Base-by-base conservation (phyloP, 2,113 vertebrate genomes). In the Cyprinus carpio region DNA sequence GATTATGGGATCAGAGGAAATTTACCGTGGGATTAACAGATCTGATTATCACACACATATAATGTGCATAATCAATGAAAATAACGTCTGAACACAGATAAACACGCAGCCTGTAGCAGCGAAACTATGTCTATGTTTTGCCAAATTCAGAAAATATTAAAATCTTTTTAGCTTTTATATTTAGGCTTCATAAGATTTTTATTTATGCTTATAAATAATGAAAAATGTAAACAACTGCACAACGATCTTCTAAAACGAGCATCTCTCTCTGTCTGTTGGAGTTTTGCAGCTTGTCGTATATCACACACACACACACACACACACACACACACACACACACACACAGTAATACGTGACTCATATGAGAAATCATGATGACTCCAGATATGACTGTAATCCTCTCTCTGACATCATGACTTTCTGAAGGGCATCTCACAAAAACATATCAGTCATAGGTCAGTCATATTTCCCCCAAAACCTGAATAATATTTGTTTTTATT, bases 1-100 rank as follows among this genome's bases (percentile, higher is more conserved):
- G 82, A 81, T 87, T 65, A 84, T 40, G n/a, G 25, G 75, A 80
- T 80, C 62, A 40, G 15, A 54, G 56, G 76, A 56, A 81, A 34
- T 84, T 20, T 65, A 46, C 62, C 25, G 15, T 64, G 25, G 18
- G 60, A 84, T 81, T 84, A 71, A 43, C 51, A 8, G 67, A 20
- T 3, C 40, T 56, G 67, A 80, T 75, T n/a, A 81, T 40, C 10
- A 25, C 75, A 85, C 46, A 56, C 71, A 54, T 23, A 54, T 15
- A 76, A 9, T 23, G 20, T 27, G 25, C 46, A 20, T 16, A 54
- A 16, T 67, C 29, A 67, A 23, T 58, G 9, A 58, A 64, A 85
- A 23, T 18, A 18, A 11, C 12, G 27, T 18, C 23, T 46, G n/a
- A 23, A 72, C 60, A 51, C 16, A 69, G 29, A 69, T 34, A 69